These are phyloP conservation scores for Serranus cabrilla DNA, from an alignment of 2,797 vertebrate genomes.

Conservation along the genomic window DNA sequence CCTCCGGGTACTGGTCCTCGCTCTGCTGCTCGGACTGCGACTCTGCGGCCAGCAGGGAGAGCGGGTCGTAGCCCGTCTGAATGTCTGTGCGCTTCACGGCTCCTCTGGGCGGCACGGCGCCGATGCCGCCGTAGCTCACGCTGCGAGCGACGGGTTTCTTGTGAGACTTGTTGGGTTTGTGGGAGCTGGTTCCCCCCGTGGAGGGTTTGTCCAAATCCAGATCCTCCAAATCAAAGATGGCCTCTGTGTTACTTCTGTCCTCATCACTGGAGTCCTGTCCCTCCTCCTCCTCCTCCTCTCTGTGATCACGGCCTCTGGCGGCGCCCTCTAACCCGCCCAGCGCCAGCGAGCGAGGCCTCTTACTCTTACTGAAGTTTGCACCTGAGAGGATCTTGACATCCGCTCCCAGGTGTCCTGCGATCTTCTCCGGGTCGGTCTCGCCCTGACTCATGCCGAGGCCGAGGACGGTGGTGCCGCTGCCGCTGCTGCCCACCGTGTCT, in stretches of 20 bases:
- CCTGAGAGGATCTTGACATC: slow-evolving; percentile 75
- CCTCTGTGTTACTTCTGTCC: slow-evolving; percentile 87
- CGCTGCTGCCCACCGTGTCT: slow-evolving; percentile 60
- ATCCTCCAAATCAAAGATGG: slow-evolving; percentile 96
- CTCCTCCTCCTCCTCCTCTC: slow-evolving; percentile 59
- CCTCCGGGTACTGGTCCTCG: slow-evolving; percentile 76
- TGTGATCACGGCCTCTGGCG: background rate
- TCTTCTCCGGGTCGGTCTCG: slow-evolving; percentile 78
- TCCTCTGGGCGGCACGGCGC: slow-evolving; percentile 48
- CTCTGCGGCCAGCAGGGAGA: slow-evolving; percentile 90
- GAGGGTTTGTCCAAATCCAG: slow-evolving; percentile 86
- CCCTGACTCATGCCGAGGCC: slow-evolving; percentile 77
- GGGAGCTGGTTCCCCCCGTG: background rate
- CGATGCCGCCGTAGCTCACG: slow-evolving; percentile 55
- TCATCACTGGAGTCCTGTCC: slow-evolving; percentile 92
- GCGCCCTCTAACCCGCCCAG: slow-evolving; percentile 66
- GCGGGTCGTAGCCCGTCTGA: slow-evolving; percentile 89
- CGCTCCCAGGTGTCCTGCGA: slow-evolving; percentile 75
- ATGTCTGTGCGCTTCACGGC: slow-evolving; percentile 90
- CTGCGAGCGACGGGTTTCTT: slow-evolving; percentile 61
- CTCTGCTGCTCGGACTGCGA: slow-evolving; percentile 67
- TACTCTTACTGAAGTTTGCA: slow-evolving; percentile 54
- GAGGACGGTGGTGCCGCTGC: slow-evolving; percentile 70
- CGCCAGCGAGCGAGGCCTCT: slow-evolving; percentile 86
- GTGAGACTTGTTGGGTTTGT: slow-evolving; percentile 1